Conservation (phyloP, 2,888 invertebrate species). For the Chrysolina haemoptera region DNA sequence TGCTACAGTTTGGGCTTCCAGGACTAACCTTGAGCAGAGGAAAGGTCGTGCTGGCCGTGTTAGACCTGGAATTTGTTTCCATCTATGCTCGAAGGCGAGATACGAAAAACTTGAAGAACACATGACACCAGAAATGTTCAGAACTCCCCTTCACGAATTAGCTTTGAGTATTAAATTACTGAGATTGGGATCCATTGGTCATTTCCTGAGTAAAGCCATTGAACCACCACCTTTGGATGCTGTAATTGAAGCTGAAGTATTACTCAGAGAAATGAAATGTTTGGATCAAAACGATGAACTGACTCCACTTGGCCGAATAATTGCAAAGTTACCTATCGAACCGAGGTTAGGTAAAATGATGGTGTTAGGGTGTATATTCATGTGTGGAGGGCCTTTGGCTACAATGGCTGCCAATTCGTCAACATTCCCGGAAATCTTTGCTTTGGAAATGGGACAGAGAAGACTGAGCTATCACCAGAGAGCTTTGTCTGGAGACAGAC, state of each 20-base stretch:
- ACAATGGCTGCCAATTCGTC: slow-evolving; percentile 96
- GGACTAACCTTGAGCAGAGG: slow-evolving; percentile 94
- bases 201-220: slow-evolving; percentile 95
- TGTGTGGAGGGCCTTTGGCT: slow-evolving; percentile 91
- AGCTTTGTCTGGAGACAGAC: slow-evolving; percentile 87
- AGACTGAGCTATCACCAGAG: slow-evolving; percentile 89
- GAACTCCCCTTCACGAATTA: slow-evolving; percentile 96
- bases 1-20: slow-evolving; percentile 96
- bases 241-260: slow-evolving; percentile 93
- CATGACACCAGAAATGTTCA: slow-evolving; percentile 97
- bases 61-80: slow-evolving; percentile 93
- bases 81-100: slow-evolving; percentile 84
- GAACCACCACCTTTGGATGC: slow-evolving; percentile 98
- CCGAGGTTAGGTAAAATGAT: slow-evolving; percentile 90
- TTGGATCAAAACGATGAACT: slow-evolving; percentile 89
- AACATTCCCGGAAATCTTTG: slow-evolving; percentile 95
- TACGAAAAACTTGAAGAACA: slow-evolving; percentile 87
- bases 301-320: slow-evolving; percentile 92
- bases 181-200: slow-evolving; percentile 91
- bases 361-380: slow-evolving; percentile 92
- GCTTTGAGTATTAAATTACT: slow-evolving; percentile 93
- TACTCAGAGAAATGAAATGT: slow-evolving; percentile 89
- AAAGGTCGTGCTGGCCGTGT: slow-evolving; percentile 93
- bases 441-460: slow-evolving; percentile 82
- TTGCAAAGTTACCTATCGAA: slow-evolving; percentile 96